Conservation (phyloP, 1,140 invertebrate species). For the Drosophila mauritiana region DNA sequence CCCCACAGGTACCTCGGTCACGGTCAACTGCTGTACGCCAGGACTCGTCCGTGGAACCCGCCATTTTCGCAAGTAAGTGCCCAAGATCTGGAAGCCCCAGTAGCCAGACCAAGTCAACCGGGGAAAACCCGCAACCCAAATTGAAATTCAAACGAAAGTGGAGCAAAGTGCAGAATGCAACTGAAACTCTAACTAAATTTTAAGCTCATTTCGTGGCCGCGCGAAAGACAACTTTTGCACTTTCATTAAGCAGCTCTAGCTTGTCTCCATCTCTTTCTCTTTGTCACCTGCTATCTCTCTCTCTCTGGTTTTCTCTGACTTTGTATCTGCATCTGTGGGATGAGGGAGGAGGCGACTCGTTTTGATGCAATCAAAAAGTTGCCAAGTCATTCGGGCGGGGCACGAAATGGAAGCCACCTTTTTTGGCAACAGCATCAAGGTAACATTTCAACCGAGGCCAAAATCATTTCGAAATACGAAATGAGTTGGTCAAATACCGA, state of each 20-base stretch:
- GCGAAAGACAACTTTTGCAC: conserved; percentile 60
- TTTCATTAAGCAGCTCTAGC: conserved; percentile 64
- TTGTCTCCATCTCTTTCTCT: background rate
- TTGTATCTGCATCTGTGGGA: conserved; percentile 5
- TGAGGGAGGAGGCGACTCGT: conserved; percentile 21
- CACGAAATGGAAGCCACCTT: conserved; percentile 11
- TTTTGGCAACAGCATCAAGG: conserved; percentile 58
- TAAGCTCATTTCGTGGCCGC: conserved; percentile 70
- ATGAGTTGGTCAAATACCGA: conserved; percentile 31
- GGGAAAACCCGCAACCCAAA: conserved; percentile 25
- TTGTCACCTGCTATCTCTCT: background rate
- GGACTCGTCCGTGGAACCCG: conserved; percentile 89
- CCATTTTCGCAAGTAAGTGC: conserved; percentile 86
- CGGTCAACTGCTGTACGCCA: conserved; percentile 90
- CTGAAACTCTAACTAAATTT: conserved; percentile 65
- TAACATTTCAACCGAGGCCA: conserved; percentile 43
- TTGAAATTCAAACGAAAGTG: conserved; percentile 37
- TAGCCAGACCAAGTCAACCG: conserved; percentile 4
- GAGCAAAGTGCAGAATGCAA: conserved; percentile 40
- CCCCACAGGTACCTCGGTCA: conserved; percentile 87
- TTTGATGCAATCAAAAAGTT: conserved; percentile 67
- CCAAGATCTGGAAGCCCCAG: conserved; percentile 8
- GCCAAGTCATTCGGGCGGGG: conserved; percentile 43
- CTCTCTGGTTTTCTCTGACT: background rate
- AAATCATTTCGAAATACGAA: conserved; percentile 57